phyloP scores from a whole-genome alignment of 1,140 invertebrate species.

The Elymnias hypermnestra region DNA sequence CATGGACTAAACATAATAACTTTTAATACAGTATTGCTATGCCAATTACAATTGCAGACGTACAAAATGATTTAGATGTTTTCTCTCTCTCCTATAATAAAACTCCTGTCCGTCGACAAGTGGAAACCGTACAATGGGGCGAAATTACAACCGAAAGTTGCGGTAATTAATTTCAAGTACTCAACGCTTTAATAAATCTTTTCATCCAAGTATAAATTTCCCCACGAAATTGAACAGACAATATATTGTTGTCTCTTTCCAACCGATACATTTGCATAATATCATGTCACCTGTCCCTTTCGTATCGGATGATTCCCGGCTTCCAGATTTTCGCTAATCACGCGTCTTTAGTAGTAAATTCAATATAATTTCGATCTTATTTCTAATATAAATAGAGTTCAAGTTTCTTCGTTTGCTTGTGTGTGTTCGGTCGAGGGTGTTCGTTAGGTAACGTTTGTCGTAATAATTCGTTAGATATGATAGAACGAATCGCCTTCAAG shows the following conservation, averaged over 20 bases:
- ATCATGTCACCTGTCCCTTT: slow-evolving; percentile 62
- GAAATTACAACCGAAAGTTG: slow-evolving; percentile 71
- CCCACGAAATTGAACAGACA: slow-evolving; percentile 44
- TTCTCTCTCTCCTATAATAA: too few relatives aligned
- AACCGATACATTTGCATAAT: slow-evolving; percentile 47
- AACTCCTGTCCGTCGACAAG: slow-evolving; percentile 41
- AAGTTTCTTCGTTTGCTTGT: slow-evolving; percentile 24
- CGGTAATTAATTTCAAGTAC: slow-evolving; percentile 71
- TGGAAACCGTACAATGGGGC: slow-evolving; percentile 49
- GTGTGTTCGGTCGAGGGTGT: slow-evolving; percentile 41
- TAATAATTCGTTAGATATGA: slow-evolving; percentile 68
- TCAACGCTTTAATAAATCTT: slow-evolving; percentile 74
- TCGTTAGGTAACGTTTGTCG: slow-evolving; percentile 63
- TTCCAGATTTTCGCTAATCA: slow-evolving; percentile 65
- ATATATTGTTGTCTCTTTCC: slow-evolving; percentile 37
- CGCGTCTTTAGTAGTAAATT: slow-evolving; percentile 32
- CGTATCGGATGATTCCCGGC: slow-evolving; percentile 68
- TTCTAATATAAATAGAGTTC: slow-evolving; percentile 23
- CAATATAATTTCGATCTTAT: slow-evolving; percentile 27
- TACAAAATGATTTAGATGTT: too few relatives aligned
- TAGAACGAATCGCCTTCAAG: slow-evolving; percentile 47
- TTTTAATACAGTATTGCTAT: too few relatives aligned
- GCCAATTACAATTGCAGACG: too few relatives aligned
- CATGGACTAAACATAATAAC: too few relatives aligned
- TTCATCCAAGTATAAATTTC: slow-evolving; percentile 65